Evolutionary conservation across 1,140 invertebrate species (phyloP).

Genomic region (Drosophila rufa): DNA sequence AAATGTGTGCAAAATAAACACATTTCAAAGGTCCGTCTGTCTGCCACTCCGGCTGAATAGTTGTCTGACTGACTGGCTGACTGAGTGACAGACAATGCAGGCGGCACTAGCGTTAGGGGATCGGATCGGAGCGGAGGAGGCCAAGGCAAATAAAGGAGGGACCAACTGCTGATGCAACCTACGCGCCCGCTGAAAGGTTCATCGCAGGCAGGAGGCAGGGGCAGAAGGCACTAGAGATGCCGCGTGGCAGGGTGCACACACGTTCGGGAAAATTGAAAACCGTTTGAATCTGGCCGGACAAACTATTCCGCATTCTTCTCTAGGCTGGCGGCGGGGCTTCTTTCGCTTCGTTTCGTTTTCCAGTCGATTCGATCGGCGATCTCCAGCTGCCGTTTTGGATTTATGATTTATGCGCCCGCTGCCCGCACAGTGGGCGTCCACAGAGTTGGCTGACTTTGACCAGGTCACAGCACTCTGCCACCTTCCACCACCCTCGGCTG

Average conservation of each 20-base stretch:
- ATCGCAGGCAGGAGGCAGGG: constrained; percentile 15
- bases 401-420: constrained; percentile 73
- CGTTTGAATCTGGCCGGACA: constrained; percentile 40
- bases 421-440: constrained; percentile 64
- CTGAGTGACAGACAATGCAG: constrained; percentile 37
- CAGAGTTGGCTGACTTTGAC: constrained; percentile 50
- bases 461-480: constrained; percentile 48
- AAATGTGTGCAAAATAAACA: constrained; percentile 56
- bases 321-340: constrained; percentile 48
- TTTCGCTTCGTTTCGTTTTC: constrained; percentile 41
- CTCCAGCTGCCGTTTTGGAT: constrained; percentile 64
- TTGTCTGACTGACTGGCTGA: constrained; percentile 4
- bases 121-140: constrained; percentile 6
- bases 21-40: constrained; percentile 40
- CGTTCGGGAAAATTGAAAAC: constrained; percentile 55
- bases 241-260: constrained; percentile 35
- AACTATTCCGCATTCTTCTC: constrained; percentile 77
- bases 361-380: constrained; percentile 54
- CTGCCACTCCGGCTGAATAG: constrained; percentile 29
- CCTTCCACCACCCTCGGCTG: constrained; percentile 15
- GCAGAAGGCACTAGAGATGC: constrained; percentile 9
- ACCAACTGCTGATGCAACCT: constrained; percentile 72
- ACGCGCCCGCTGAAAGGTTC: constrained; percentile 46
- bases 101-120: constrained; percentile 4
- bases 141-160: constrained; percentile 23